A percentile compares a stretch with the other conserved stretches of the same genome.
These are phyloP conservation scores for Ectemnius cavifrons DNA, from an alignment of 2,888 invertebrate genomes.

Conservation along the genomic window DNA sequence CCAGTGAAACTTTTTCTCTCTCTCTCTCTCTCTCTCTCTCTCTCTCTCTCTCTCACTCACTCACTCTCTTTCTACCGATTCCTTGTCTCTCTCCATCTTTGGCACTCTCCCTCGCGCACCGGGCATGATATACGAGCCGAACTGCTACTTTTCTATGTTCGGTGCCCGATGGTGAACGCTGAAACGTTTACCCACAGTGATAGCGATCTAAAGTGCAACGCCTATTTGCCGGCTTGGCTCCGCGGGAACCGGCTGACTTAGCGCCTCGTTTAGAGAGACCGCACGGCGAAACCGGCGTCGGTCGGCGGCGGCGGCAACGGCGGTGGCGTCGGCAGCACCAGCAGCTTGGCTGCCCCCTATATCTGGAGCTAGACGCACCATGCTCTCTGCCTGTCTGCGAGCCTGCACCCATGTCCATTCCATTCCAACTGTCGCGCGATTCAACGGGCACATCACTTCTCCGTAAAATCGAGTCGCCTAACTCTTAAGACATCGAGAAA, in stretches of 20 bases:
- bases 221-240: conserved; percentile 56
- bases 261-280: conserved; percentile 37
- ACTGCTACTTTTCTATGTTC: conserved; percentile 59
- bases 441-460: no score
- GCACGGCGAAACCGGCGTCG: conserved; percentile 41
- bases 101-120: conserved; percentile 30
- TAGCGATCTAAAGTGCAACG: conserved; percentile 61
- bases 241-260: conserved; percentile 47
- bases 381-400: no score
- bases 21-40: no score
- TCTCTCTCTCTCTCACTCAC: conserved; percentile 6
- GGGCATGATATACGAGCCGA: conserved; percentile 61
- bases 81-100: no score
- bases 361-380: no score
- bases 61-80: no score
- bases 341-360: no score
- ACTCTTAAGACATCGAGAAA: no score
- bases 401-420: no score
- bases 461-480: no score
- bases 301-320: conserved; percentile 17
- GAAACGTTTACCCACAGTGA: conserved; percentile 61
- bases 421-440: no score
- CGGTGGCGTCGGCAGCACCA: not conserved
- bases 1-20: conserved; percentile 55
- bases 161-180: conserved; percentile 56